phyloP scores from a whole-genome alignment of 2,113 vertebrate genomes.

The Serinus canaria region DNA sequence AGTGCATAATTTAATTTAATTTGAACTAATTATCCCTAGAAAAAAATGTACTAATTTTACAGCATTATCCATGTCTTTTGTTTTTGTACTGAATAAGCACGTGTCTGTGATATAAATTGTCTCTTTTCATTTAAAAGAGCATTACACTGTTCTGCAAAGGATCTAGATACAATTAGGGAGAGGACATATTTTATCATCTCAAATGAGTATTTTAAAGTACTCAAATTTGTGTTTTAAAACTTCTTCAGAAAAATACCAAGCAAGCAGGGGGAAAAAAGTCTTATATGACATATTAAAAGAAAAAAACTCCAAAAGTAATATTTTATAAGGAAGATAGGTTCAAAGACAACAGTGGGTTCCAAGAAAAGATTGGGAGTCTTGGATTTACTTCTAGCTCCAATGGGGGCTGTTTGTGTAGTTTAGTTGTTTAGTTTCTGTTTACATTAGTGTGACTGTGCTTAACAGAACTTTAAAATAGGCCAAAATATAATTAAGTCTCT shows the following conservation, averaged over 20 bases:
- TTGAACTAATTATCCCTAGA: neutral
- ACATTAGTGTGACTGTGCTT: fast-evolving
- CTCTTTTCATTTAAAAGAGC: neutral
- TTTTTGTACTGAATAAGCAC: neutral
- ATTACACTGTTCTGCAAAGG: neutral
- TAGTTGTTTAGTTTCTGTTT: neutral
- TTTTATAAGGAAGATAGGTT: neutral
- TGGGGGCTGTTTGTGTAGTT: neutral
- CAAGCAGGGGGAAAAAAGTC: fast-evolving
- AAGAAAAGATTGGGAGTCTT: neutral
- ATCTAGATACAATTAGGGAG: neutral
- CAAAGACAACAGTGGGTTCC: neutral
- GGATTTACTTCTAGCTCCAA: neutral
- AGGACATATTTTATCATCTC: neutral
- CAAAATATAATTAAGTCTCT: neutral
- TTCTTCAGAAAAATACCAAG: neutral
- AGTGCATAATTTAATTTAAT: neutral
- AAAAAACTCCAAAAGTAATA: neutral
- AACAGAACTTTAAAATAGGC: neutral
- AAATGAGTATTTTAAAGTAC: neutral
- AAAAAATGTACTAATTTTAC: neutral
- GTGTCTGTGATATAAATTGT: neutral
- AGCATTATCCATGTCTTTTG: neutral
- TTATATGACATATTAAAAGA: neutral
- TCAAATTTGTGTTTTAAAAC: neutral